Evolutionary conservation across 2,113 vertebrate genomes (phyloP).

Genomic region (Oreochromis tanganicae): DNA sequence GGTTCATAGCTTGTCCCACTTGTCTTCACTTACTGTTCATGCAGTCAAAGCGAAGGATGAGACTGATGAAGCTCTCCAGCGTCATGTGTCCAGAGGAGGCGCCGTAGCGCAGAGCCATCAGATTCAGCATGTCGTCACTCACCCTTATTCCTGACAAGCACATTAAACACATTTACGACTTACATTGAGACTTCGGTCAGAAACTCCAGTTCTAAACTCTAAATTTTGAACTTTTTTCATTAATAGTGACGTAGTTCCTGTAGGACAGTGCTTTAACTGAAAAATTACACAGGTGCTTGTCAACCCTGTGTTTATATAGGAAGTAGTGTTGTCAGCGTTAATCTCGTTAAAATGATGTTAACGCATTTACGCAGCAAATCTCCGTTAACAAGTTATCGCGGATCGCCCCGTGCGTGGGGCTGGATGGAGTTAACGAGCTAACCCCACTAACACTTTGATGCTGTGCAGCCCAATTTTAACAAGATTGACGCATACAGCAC

Average conservation of each 20-base stretch:
- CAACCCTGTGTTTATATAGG: background rate
- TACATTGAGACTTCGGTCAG: accelerated
- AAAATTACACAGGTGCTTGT: accelerated
- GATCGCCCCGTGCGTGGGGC: accelerated
- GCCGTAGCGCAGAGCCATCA: constrained; percentile 64
- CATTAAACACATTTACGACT: background rate
- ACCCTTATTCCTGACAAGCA: constrained; percentile 39
- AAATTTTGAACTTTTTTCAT: accelerated
- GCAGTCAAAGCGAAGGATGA: constrained; percentile 62
- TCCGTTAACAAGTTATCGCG: accelerated
- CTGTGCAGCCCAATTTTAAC: accelerated
- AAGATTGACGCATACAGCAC: background rate
- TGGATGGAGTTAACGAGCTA: background rate
- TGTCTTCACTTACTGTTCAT: constrained; percentile 64
- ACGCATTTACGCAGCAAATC: accelerated
- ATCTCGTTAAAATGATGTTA: background rate
- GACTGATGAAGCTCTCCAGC: constrained; percentile 68
- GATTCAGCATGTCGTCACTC: constrained; percentile 57
- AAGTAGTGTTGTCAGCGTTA: accelerated
- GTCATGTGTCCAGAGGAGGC: constrained; percentile 50
- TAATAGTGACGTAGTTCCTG: accelerated
- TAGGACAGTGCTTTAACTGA: background rate
- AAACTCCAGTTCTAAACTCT: background rate
- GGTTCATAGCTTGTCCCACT: background rate
- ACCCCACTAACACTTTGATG: accelerated